Evolutionary conservation across 2,797 vertebrate genomes (phyloP), one percentile per base, ranked within the genome.

Genomic region (Galago senegalensis): DNA sequence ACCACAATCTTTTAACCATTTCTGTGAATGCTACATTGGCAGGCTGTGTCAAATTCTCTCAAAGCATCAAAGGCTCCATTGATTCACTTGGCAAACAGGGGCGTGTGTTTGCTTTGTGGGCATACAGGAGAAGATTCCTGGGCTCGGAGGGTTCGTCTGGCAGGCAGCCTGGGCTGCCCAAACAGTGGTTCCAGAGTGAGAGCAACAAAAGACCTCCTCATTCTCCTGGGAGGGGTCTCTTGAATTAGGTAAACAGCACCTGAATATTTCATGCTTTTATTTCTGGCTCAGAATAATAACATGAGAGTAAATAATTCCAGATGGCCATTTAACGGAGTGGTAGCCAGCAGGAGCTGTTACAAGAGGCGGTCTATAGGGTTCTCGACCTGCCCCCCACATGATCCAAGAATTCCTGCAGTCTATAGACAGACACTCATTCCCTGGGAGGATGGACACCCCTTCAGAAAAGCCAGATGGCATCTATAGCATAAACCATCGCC

Each of bases 61-160:
- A 89, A 87, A 92, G 90, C 81, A 94, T 96, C 93, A 97, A 97
- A 97, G 97, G 82, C 63, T 56, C 96, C 84, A 97, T 97, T 98
- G 97, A 98, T 90, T 97, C 87, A 70, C 81, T 97, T 90, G 87
- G 96, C 91, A 97, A 96, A 93, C 49, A 90, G 63, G 80, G 95
- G 91, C 1, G 9, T 96, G 87, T 97, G 95, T 97, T 96, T 97
- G 93, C 91, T 97, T 88, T 94, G 95, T 97, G 97, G 95, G 93
- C 89, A 93, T 89, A 92, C 5, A 94, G 95, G 88, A 95, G 76
- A 96, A 70, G 72, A 87, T 90, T 96, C 96, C 87, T 79, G 82
- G 81, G 80, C 72, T 94, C 89, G 93, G 86, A 97, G 95, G 94
- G 79, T 80, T 97, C 25, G 25, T 53, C 58, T 96, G 95, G 95